These are phyloP conservation scores for Bellardia bayeri DNA, from an alignment of 2,888 invertebrate species.

Conservation along the genomic window DNA sequence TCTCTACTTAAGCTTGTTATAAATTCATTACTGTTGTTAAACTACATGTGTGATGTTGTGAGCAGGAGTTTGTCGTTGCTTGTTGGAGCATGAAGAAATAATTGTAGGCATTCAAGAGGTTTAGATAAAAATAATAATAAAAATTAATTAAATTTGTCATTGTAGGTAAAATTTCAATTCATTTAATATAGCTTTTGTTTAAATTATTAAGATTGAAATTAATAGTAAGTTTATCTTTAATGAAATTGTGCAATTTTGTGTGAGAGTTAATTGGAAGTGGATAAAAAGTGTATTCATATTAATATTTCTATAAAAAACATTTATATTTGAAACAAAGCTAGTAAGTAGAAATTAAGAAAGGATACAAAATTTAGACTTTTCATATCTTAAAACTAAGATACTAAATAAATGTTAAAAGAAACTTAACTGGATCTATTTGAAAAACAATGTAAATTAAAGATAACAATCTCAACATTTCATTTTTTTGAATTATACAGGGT, in stretches of 20 bases:
- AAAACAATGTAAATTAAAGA: too few species aligned
- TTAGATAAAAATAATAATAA: not conserved
- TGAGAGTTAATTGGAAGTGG: too few species aligned
- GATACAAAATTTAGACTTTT: too few species aligned
- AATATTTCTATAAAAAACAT: too few species aligned
- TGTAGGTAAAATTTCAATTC: not conserved
- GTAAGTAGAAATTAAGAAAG: too few species aligned
- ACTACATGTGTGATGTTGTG: conserved; percentile 1
- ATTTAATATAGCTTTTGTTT: conserved; percentile 3
- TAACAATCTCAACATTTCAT: too few species aligned
- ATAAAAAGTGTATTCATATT: too few species aligned
- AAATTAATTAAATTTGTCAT: conserved; percentile 27
- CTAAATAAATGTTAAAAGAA: too few species aligned
- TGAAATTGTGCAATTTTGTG: not conserved
- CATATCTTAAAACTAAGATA: too few species aligned
- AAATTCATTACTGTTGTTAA: conserved; percentile 33
- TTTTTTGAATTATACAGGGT: too few species aligned
- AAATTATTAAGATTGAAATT: not conserved
- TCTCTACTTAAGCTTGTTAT: conserved; percentile 15
- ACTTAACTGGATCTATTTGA: too few species aligned
- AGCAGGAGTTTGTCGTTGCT: not conserved
- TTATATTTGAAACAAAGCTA: too few species aligned
- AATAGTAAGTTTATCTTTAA: not conserved
- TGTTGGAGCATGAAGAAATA: not conserved
- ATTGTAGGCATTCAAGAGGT: not conserved